phyloP scores from a whole-genome alignment of 2,888 invertebrate genomes.

The Eucriotettix oculatus region DNA sequence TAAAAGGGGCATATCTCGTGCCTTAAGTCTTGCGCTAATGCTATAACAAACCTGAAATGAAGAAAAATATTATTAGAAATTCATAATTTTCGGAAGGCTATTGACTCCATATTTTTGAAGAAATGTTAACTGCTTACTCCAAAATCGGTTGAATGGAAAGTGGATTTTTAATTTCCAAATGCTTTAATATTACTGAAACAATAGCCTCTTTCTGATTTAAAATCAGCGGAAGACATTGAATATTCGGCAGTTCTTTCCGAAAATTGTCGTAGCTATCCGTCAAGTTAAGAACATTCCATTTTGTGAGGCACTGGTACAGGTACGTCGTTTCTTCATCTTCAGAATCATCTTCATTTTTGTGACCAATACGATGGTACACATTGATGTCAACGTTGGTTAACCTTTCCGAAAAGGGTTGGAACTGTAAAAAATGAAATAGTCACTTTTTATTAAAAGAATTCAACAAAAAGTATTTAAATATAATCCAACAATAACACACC shows the following conservation, averaged over 20 bases:
- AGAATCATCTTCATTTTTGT: constrained; percentile 48
- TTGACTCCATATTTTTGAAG: not conserved
- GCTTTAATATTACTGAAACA: constrained; percentile 50
- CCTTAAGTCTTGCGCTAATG: constrained; percentile 72
- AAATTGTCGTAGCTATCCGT: constrained; percentile 68
- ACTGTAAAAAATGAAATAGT: constrained; percentile 35
- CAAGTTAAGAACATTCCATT: constrained; percentile 80
- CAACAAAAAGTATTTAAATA: not conserved
- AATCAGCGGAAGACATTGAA: constrained; percentile 66
- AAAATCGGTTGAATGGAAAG: constrained; percentile 64
- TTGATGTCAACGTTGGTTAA: constrained; percentile 74
- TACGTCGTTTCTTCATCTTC: constrained; percentile 55
- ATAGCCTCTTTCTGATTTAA: constrained; percentile 65
- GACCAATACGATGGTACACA: constrained; percentile 69
- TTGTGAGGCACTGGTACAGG: constrained; percentile 65
- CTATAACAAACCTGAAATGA: constrained; percentile 54
- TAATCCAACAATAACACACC: constrained; percentile 14
- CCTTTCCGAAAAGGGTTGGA: constrained; percentile 73
- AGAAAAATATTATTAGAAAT: constrained; percentile 12
- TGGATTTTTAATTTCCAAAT: constrained; percentile 52
- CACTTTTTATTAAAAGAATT: not conserved
- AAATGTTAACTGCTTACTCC: constrained; percentile 48
- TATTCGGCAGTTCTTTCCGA: constrained; percentile 52
- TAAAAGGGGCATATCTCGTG: constrained; percentile 82
- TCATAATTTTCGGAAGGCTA: not conserved